Conservation (phyloP, 2,888 invertebrate species). For the Pollenia angustigena region DNA sequence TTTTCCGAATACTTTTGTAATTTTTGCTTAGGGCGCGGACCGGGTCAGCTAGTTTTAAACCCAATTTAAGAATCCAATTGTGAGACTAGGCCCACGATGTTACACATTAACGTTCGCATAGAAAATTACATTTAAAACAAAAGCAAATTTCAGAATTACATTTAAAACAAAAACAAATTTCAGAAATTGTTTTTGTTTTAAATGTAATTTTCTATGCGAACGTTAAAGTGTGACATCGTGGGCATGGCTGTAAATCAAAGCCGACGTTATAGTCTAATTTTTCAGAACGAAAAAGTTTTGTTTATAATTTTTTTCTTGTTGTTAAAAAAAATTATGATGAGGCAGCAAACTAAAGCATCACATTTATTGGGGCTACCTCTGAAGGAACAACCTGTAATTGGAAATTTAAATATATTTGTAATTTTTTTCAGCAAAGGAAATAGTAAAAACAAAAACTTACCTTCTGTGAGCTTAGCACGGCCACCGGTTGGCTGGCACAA, state of each 20-base stretch:
- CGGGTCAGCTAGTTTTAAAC: not conserved
- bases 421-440: not conserved
- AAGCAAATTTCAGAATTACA: too few relatives aligned
- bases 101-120: too few relatives aligned
- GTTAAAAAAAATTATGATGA: constrained; percentile 78
- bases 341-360: constrained; percentile 74
- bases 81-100: too few relatives aligned
- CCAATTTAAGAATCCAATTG: constrained; percentile 32
- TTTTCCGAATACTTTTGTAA: too few relatives aligned
- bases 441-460: constrained; percentile 84
- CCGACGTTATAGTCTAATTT: constrained; percentile 35
- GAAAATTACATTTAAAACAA: too few relatives aligned
- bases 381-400: constrained; percentile 93
- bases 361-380: constrained; percentile 96
- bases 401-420: not conserved
- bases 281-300: constrained; percentile 51
- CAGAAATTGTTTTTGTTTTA: too few relatives aligned
- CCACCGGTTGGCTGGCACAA: constrained; percentile 99
- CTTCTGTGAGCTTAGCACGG: constrained; percentile 99
- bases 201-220: too few relatives aligned
- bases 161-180: too few relatives aligned
- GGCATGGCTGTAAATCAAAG: too few relatives aligned
- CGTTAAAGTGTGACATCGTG: too few relatives aligned
- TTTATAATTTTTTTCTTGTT: constrained; percentile 69
- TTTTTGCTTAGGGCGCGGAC: too few relatives aligned